These are phyloP conservation scores for Caenorhabditis zanzibari DNA, from an alignment of 2,888 invertebrate species.

Conservation along the genomic window DNA sequence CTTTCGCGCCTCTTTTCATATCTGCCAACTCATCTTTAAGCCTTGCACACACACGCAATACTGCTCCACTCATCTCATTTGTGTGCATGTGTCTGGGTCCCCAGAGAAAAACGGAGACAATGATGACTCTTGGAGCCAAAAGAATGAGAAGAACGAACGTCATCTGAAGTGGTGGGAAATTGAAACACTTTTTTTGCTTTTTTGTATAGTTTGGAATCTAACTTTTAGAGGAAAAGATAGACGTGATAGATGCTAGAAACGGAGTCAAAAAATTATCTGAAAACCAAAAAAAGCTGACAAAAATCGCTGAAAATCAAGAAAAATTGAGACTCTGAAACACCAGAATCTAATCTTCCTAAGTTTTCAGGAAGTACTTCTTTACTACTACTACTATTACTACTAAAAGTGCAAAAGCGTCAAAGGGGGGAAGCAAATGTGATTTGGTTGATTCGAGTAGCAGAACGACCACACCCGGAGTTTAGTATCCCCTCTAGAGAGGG, in stretches of 20 bases:
- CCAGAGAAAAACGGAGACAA: slow-evolving; percentile 19
- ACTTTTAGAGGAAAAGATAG: not conserved
- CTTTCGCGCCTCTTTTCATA: slow-evolving; percentile 20
- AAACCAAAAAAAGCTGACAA: no score
- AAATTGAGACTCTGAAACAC: not conserved
- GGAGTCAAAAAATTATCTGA: not conserved
- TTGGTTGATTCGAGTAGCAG: slow-evolving; percentile 42
- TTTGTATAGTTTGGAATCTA: not conserved
- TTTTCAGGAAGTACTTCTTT: no score
- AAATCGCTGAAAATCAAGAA: no score
- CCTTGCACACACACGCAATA: slow-evolving; percentile 50
- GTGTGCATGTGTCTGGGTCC: slow-evolving; percentile 21
- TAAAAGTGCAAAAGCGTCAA: slow-evolving; percentile 14
- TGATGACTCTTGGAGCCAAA: slow-evolving; percentile 14
- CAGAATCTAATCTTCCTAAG: slow-evolving; percentile 5
- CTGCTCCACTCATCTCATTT: slow-evolving; percentile 50
- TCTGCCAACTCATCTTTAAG: slow-evolving; percentile 52
- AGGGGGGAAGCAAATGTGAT: slow-evolving; percentile 28
- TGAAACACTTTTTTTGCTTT: slow-evolving; percentile 56
- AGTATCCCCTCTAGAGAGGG: no score
- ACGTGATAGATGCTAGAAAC: not conserved
- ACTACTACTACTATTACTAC: no score
- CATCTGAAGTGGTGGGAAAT: slow-evolving; percentile 31
- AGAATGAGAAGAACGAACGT: no score
- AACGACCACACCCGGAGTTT: slow-evolving; percentile 15